Evolutionary conservation across 2,888 invertebrate species (phyloP).

Genomic region (Lutraria lutraria): DNA sequence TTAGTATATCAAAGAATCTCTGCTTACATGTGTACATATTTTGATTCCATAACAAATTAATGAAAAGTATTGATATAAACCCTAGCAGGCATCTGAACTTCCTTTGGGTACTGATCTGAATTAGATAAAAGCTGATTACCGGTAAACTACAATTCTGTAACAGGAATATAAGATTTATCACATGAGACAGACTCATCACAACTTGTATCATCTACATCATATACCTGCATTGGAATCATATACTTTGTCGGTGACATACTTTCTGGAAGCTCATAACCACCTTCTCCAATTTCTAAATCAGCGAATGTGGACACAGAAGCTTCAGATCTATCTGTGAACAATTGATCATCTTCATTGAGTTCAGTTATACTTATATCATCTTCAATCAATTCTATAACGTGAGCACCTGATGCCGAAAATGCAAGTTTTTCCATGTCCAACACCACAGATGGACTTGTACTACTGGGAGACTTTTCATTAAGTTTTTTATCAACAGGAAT

Average conservation of each 20-base stretch:
- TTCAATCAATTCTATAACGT: conserved; percentile 71
- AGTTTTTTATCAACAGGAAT: background rate
- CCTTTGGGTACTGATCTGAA: background rate
- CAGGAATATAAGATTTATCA: conserved; percentile 43
- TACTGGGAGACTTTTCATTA: background rate
- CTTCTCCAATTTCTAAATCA: conserved; percentile 51
- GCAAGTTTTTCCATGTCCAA: conserved; percentile 63
- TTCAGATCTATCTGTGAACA: conserved; percentile 59
- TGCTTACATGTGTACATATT: no score
- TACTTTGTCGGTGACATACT: conserved; percentile 63
- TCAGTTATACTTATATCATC: conserved; percentile 66
- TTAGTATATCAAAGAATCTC: no score
- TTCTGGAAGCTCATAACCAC: conserved; percentile 50
- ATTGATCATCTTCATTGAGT: conserved; percentile 43
- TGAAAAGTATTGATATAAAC: no score
- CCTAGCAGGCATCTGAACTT: no score
- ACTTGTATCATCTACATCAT: conserved; percentile 72
- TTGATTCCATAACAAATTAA: no score
- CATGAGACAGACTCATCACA: conserved; percentile 61
- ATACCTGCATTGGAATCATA: conserved; percentile 74
- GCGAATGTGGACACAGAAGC: conserved; percentile 39
- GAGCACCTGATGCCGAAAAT: conserved; percentile 55
- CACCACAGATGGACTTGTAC: conserved; percentile 52
- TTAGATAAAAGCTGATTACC: background rate
- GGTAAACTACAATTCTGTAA: conserved; percentile 42